Percentiles rank a stretch among this genome's conserved stretches.
Conservation (phyloP, 1,140 invertebrate genomes). For the Ceratosolen solmsi region DNA sequence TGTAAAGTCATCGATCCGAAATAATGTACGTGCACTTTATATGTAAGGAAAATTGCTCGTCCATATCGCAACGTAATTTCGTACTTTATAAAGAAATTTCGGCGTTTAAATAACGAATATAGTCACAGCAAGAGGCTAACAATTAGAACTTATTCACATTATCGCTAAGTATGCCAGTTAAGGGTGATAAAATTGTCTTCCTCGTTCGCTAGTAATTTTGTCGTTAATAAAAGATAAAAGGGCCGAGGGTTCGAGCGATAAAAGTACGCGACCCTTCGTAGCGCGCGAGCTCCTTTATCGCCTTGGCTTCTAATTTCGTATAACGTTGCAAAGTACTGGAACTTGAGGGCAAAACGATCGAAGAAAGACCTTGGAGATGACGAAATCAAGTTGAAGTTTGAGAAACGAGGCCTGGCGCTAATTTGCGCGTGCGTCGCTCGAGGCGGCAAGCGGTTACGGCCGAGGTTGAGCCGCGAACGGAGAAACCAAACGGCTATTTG, state of each 20-base stretch:
- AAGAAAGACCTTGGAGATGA: neutral
- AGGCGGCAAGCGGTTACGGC: slow-evolving; percentile 22
- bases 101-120: too few species aligned
- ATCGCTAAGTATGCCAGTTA: too few species aligned
- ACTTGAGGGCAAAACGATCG: neutral
- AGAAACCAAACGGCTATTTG: slow-evolving; percentile 60
- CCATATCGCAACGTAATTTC: too few species aligned
- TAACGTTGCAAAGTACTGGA: neutral
- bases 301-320: neutral
- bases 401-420: slow-evolving; percentile 17
- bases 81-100: too few species aligned
- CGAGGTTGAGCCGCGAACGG: slow-evolving; percentile 47
- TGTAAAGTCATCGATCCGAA: too few species aligned
- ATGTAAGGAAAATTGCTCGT: too few species aligned
- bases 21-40: too few species aligned
- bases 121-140: too few species aligned
- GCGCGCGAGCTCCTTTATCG: neutral
- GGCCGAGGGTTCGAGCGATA: neutral
- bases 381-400: slow-evolving; percentile 26
- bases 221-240: too few species aligned
- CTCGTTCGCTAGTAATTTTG: too few species aligned
- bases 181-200: too few species aligned
- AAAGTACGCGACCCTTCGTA: neutral
- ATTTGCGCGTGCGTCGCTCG: slow-evolving; percentile 43
- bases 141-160: too few species aligned